phyloP scores from a whole-genome alignment of 1,140 invertebrate species.

The Drosophila parvula region DNA sequence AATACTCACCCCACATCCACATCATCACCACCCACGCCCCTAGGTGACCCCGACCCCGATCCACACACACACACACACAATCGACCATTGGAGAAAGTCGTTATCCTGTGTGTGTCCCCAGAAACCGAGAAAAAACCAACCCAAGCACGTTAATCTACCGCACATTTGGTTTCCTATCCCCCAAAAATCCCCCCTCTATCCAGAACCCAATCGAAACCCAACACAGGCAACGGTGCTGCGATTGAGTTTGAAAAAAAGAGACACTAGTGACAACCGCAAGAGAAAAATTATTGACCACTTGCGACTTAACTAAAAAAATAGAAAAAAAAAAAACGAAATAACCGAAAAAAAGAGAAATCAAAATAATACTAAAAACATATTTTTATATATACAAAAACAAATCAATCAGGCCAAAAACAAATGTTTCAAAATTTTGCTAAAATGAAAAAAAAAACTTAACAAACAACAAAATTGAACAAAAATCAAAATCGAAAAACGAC shows the following conservation, averaged over 20 bases:
- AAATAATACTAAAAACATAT: conserved; percentile 63
- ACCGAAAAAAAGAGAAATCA: conserved; percentile 45
- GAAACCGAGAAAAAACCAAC: neutral
- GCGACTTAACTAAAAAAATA: conserved; percentile 56
- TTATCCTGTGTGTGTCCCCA: conserved; percentile 22
- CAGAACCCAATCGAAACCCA: conserved; percentile 53
- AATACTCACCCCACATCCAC: conserved; percentile 47
- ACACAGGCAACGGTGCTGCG: conserved; percentile 76
- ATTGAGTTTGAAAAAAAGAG: conserved; percentile 84
- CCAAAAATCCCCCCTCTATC: conserved; percentile 5
- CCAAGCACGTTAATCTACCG: conserved; percentile 32
- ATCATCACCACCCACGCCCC: conserved; percentile 5
- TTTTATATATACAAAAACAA: conserved; percentile 76
- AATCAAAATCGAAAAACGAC: conserved; percentile 22
- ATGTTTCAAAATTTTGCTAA: conserved; percentile 84
- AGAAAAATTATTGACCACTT: conserved; percentile 58
- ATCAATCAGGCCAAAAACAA: conserved; percentile 84
- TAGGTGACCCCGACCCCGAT: conserved; percentile 21
- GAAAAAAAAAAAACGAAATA: conserved; percentile 42
- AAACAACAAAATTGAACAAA: conserved; percentile 25
- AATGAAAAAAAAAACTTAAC: conserved; percentile 32
- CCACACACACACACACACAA: conserved; percentile 6
- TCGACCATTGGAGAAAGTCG: conserved; percentile 34
- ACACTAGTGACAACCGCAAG: conserved; percentile 83
- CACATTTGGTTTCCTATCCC: conserved; percentile 50